phyloP scores from a whole-genome alignment of 2,888 invertebrate genomes.

The Xestobium rufovillosum region DNA sequence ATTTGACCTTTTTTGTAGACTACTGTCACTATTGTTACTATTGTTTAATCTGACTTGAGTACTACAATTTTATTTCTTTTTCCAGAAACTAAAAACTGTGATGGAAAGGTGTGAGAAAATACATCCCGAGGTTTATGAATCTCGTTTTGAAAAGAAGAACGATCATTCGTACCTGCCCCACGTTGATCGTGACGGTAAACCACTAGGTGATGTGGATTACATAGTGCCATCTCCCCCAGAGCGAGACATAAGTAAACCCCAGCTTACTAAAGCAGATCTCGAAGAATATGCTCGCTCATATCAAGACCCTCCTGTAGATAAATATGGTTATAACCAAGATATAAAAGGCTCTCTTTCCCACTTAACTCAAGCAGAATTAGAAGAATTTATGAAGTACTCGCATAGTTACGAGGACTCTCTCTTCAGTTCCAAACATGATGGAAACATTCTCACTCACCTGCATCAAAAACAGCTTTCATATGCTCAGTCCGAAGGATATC shows the following conservation, averaged over 20 bases:
- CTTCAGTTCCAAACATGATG: conserved; percentile 39
- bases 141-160: conserved; percentile 42
- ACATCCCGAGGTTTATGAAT: conserved; percentile 50
- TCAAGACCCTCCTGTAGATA: conserved; percentile 40
- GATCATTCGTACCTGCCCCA: conserved; percentile 48
- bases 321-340: conserved; percentile 30
- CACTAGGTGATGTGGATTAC: conserved; percentile 56
- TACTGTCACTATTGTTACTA: too few relatives aligned
- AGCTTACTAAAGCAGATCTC: conserved; percentile 57
- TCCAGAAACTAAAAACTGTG: conserved; percentile 58
- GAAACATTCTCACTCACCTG: conserved; percentile 44
- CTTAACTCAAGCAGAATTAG: conserved; percentile 41
- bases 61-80: too few relatives aligned
- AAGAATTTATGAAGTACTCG: conserved; percentile 62
- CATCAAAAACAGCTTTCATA: conserved; percentile 69
- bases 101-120: conserved; percentile 62
- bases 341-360: conserved; percentile 23
- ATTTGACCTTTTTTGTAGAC: too few relatives aligned
- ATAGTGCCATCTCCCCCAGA: conserved; percentile 64
- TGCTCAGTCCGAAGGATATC: conserved; percentile 73
- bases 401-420: conserved; percentile 51
- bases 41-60: too few relatives aligned
- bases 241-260: conserved; percentile 47
- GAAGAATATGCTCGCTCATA: conserved; percentile 63
- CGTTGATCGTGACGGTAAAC: conserved; percentile 57